Evolutionary conservation across 2,888 invertebrate genomes (phyloP).

Genomic region (Theodoxus fluviatilis): DNA sequence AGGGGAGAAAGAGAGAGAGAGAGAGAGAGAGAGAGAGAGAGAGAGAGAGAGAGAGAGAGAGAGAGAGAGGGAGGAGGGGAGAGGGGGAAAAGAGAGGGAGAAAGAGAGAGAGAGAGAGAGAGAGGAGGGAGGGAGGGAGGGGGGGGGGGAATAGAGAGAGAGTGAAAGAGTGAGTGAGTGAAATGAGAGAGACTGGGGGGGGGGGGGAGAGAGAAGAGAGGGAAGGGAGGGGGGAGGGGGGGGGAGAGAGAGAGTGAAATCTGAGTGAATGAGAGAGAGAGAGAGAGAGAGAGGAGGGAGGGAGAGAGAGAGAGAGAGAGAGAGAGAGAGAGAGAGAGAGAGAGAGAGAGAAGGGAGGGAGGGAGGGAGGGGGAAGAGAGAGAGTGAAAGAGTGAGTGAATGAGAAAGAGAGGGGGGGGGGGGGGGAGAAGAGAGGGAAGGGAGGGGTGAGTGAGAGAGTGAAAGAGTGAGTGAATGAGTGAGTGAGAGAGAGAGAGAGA

Average conservation of each 20-base stretch:
- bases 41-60: neutral
- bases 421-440: neutral
- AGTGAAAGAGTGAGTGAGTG: neutral
- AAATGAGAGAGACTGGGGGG: neutral
- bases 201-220: neutral
- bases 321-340: slow-evolving; percentile 9
- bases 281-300: neutral
- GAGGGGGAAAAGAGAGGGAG: neutral
- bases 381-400: neutral
- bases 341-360: neutral
- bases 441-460: slow-evolving; percentile 12
- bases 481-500: slow-evolving; percentile 12
- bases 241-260: neutral
- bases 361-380: neutral
- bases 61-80: neutral
- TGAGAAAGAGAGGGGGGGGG: neutral
- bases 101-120: neutral
- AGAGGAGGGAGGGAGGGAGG: neutral
- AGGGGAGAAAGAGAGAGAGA: neutral
- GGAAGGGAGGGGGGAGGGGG: neutral
- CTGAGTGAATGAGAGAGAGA: neutral
- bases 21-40: slow-evolving; percentile 2
- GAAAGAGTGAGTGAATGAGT: neutral
- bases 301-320: neutral
- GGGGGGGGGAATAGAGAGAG: neutral